These are phyloP conservation scores for Indri indri DNA, from an alignment of 2,113 vertebrate genomes.

Conservation along the genomic window DNA sequence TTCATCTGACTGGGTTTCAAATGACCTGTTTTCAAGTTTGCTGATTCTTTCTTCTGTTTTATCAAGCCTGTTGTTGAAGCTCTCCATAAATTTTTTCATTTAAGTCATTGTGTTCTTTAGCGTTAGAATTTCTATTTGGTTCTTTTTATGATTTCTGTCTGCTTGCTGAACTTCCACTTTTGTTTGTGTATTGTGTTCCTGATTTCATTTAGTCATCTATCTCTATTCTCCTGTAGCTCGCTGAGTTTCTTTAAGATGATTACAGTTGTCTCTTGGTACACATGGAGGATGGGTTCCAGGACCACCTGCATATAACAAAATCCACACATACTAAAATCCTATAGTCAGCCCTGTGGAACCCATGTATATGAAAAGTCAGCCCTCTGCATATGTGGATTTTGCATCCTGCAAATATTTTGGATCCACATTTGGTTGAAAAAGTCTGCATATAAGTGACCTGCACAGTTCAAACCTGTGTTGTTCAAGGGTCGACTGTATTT, in stretches of 20 bases:
- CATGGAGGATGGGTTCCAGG: not conserved
- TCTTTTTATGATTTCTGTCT: not conserved
- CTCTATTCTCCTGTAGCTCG: not conserved
- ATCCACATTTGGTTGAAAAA: not conserved
- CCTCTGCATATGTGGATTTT: not conserved
- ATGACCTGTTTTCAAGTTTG: not conserved
- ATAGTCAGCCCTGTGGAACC: not conserved
- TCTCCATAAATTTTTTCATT: not conserved
- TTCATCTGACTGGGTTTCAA: not conserved
- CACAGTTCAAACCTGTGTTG: no score
- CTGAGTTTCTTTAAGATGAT: not conserved
- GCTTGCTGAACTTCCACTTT: not conserved
- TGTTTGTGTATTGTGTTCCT: not conserved
- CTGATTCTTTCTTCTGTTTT: not conserved
- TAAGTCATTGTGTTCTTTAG: not conserved
- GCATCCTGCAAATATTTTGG: not conserved
- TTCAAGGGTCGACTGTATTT: no score
- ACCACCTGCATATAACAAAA: not conserved
- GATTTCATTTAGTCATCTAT: not conserved
- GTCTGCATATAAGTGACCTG: no score
- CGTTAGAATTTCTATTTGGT: not conserved
- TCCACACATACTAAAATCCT: not conserved
- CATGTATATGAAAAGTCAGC: not conserved
- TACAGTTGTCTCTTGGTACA: not conserved
- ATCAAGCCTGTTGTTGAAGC: not conserved